phyloP scores from a whole-genome alignment of 2,797 vertebrate species.

The Tarsius wallacei region DNA sequence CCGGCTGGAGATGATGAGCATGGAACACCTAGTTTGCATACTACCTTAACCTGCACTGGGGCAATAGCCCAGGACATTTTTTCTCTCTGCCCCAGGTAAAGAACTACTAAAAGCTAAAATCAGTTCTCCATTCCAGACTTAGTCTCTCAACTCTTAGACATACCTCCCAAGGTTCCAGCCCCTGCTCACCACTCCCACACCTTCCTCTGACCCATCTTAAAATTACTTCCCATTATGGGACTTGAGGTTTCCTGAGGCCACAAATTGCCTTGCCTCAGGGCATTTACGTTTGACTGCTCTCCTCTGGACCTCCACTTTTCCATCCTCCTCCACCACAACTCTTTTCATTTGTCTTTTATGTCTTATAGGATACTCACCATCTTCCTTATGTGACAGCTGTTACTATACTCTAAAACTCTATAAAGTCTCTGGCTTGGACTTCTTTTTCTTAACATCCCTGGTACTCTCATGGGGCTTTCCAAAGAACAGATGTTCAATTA shows the following conservation, averaged over 20 bases:
- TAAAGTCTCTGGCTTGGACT: neutral
- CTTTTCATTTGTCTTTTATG: neutral
- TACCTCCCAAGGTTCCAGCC: neutral
- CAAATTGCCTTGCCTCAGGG: neutral
- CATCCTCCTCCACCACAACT: neutral
- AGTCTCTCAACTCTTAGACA: neutral
- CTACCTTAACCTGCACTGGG: neutral
- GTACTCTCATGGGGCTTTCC: neutral
- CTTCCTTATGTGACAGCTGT: neutral
- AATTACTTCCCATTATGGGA: neutral
- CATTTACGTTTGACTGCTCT: neutral
- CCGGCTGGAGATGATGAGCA: neutral
- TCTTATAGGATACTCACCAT: neutral
- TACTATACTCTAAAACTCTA: neutral
- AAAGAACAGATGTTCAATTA: slow-evolving; percentile 44
- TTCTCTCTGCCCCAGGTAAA: neutral
- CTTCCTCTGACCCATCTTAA: neutral
- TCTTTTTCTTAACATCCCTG: neutral
- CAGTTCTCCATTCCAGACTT: neutral
- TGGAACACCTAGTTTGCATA: neutral
- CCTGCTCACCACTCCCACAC: neutral
- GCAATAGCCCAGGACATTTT: neutral
- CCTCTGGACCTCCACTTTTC: neutral
- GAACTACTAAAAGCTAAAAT: neutral
- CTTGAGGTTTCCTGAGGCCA: neutral